phyloP scores from a whole-genome alignment of 1,140 invertebrate genomes.

The Meloidogyne chitwoodi region DNA sequence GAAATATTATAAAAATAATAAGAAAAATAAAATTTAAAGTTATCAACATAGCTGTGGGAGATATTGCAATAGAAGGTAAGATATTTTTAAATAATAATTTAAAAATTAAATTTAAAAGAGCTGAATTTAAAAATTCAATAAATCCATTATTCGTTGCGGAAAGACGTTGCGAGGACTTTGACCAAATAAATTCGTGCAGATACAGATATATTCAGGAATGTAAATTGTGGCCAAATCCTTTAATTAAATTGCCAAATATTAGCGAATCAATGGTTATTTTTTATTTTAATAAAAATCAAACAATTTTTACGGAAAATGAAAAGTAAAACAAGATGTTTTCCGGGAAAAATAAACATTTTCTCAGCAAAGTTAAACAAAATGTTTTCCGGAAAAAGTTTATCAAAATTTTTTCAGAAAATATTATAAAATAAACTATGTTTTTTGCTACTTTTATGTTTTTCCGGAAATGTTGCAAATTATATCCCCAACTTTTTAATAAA shows the following conservation, averaged over 20 bases:
- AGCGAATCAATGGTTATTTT: conserved; percentile 41
- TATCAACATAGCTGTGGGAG: conserved; percentile 57
- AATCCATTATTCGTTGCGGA: conserved; percentile 58
- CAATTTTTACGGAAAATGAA: background rate
- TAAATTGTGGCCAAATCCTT: conserved; percentile 51
- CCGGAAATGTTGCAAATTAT: too few species aligned
- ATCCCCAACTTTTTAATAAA: too few species aligned
- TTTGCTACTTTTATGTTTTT: too few species aligned
- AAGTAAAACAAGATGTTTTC: background rate
- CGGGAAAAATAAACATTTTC: conserved; percentile 10
- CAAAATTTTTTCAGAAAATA: too few species aligned
- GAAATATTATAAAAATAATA: background rate
- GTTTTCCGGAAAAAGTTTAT: too few species aligned
- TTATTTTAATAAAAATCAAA: background rate
- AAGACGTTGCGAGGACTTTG: conserved; percentile 49
- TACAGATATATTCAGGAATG: conserved; percentile 30
- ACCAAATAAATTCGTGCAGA: conserved; percentile 43
- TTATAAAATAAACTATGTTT: too few species aligned
- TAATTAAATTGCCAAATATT: conserved; percentile 47
- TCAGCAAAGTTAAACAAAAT: too few species aligned
- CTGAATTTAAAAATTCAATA: conserved; percentile 41
- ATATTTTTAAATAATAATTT: background rate
- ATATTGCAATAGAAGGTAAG: conserved; percentile 52
- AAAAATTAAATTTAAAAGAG: conserved; percentile 22
- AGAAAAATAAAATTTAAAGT: background rate